Evolutionary conservation across 2,888 invertebrate genomes (phyloP), one percentile per base, ranked within the genome.

Genomic region (Polydrusus cervinus): DNA sequence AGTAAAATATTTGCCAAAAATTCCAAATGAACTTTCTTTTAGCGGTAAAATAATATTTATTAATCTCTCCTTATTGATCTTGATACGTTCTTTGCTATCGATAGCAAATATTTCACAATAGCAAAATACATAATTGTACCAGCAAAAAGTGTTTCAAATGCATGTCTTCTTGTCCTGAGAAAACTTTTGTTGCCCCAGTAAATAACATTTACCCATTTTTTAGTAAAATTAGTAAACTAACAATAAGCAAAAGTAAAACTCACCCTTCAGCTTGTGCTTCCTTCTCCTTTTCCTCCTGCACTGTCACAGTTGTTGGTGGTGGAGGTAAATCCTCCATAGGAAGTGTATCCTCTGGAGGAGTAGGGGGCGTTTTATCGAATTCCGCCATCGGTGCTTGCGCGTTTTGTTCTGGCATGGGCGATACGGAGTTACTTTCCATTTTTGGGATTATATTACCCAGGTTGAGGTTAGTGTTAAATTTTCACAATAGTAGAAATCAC

Each of bases 361-460:
- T 91, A 8, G 92, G 92, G 40, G 92, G 92, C 9, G 92, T 91
- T 87, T 92, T 92, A 84, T 92, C 92, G 83, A 92, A 92, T 88
- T 92, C 92, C 62, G 92, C 92, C 79, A 92, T 92, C 38, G 92
- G 92, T 71, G 92, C 92, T 85, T 91, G 86, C 82, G 90, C 90
- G 75, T 92, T 92, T 85, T 91, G 85, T 82, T 91, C 91, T 79
- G 91, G 91, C 91, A 92, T 91, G 78, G 92, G 92, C 16, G 92
- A 91, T 84, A 92, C 92, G 83, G 91, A 91, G 87, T 91, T 92
- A 88, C 90, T 91, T 87, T 92, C 92, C 92, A 92, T 92, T 74
- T 76, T 79, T 68, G 20, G 43, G 16, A 68, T 68, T 45, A 25
- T 40, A 16, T 68, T 68, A 45, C 57, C 70, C 55, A 57, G 64